Percentiles rank a stretch among this genome's conserved stretches.
Evolutionary conservation across 2,888 invertebrate species (phyloP).

Genomic region (Trichopoda pennipes): DNA sequence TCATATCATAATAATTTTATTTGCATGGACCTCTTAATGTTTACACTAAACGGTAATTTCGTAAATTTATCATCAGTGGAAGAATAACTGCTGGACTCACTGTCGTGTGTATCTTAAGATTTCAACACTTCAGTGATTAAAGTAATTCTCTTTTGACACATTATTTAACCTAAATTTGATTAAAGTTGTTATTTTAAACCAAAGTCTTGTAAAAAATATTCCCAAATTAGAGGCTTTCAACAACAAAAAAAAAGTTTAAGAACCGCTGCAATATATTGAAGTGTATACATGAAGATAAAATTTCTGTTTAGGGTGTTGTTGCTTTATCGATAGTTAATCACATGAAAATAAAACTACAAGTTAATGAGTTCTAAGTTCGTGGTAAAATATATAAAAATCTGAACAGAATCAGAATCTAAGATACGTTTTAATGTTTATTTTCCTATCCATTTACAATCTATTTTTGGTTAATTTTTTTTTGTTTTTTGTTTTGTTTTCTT

Average conservation of each 20-base stretch:
- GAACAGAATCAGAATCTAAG: slow-evolving; percentile 59
- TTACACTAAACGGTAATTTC: no score
- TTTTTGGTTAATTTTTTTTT: background rate
- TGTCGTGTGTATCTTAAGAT: no score
- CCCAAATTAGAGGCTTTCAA: no score
- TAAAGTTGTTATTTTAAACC: no score
- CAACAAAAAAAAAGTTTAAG: background rate
- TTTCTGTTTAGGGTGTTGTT: slow-evolving; percentile 60
- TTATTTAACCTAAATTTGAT: no score
- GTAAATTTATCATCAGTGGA: no score
- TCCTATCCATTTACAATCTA: slow-evolving; percentile 22
- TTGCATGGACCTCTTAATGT: no score
- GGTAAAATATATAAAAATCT: slow-evolving; percentile 50
- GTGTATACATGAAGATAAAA: slow-evolving; percentile 38
- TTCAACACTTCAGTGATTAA: no score
- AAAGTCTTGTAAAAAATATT: no score
- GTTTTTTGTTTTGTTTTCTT: background rate
- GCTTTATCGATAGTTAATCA: slow-evolving; percentile 62
- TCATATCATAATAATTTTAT: no score
- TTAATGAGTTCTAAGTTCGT: slow-evolving; percentile 68
- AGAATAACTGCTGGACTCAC: no score
- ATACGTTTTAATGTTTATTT: slow-evolving; percentile 50
- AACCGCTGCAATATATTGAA: slow-evolving; percentile 31
- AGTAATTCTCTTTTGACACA: no score
- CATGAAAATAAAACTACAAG: slow-evolving; percentile 64